These are phyloP conservation scores for Rhinogobius similis DNA, from an alignment of 2,113 vertebrate genomes.

Conservation along the genomic window DNA sequence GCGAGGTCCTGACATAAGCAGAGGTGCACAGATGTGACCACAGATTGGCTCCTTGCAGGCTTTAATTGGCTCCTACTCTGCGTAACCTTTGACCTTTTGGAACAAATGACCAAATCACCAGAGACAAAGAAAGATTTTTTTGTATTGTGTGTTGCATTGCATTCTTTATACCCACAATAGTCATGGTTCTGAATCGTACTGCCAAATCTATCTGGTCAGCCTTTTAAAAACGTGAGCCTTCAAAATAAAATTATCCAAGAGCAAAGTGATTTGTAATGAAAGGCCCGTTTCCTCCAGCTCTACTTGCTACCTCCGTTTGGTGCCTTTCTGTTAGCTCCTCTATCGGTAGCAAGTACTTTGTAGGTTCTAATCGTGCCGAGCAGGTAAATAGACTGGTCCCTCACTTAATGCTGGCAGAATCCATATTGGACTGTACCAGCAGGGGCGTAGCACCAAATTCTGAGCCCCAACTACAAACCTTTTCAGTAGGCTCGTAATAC, in stretches of 20 bases:
- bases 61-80: slow-evolving; percentile 67
- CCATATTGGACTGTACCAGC: no score
- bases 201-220: neutral
- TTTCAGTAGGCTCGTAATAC: no score
- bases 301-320: no score
- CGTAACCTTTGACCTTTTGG: slow-evolving; percentile 57
- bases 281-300: no score
- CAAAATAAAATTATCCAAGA: neutral
- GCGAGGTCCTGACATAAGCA: slow-evolving; percentile 33
- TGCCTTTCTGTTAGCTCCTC: no score
- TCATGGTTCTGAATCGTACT: neutral
- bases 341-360: no score
- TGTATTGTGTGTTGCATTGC: slow-evolving; percentile 19
- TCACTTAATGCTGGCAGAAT: no score
- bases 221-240: neutral
- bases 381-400: no score
- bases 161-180: neutral
- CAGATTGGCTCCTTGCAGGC: slow-evolving; percentile 53
- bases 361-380: no score
- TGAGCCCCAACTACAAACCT: no score
- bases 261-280: neutral
- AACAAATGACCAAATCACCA: slow-evolving; percentile 52
- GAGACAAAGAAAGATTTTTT: slow-evolving; percentile 50
- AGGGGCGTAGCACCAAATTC: no score
- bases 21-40: slow-evolving; percentile 54